Percentiles rank a stretch among this genome's conserved stretches.
phyloP scores from a whole-genome alignment of 2,888 invertebrate species.

The Rhamphomyia laevipes region DNA sequence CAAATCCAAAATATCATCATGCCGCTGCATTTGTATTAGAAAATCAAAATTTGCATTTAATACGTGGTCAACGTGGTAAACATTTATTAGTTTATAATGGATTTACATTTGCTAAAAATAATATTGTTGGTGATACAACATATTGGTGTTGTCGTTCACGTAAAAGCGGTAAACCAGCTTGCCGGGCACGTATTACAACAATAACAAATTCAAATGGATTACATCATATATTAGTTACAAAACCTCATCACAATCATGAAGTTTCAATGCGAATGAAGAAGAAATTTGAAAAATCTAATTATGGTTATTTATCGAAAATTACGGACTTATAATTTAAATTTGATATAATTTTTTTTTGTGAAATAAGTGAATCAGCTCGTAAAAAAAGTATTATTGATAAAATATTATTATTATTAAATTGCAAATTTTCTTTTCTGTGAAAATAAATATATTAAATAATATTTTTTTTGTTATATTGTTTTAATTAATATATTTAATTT shows the following conservation, averaged over 20 bases:
- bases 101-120: slow-evolving; percentile 35
- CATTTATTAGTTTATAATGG: slow-evolving; percentile 27
- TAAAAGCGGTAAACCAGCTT: slow-evolving; percentile 24
- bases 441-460: too few relatives aligned
- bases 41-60: slow-evolving; percentile 23
- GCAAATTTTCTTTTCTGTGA: too few relatives aligned
- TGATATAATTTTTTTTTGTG: too few relatives aligned
- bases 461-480: too few relatives aligned
- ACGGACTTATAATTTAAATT: slow-evolving; percentile 11
- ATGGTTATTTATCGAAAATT: too few relatives aligned
- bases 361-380: too few relatives aligned
- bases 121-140: slow-evolving; percentile 25
- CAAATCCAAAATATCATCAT: background rate
- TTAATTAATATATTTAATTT: too few relatives aligned
- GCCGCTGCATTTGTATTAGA: background rate
- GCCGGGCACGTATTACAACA: slow-evolving; percentile 30
- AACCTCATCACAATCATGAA: slow-evolving; percentile 31
- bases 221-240: slow-evolving; percentile 29
- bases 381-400: slow-evolving; percentile 3
- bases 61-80: slow-evolving; percentile 33
- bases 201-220: slow-evolving; percentile 25
- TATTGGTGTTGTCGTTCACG: slow-evolving; percentile 37
- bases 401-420: background rate
- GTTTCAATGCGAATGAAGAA: slow-evolving; percentile 26
- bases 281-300: slow-evolving; percentile 14